Percentiles rank a stretch among this genome's conserved stretches.
These are phyloP conservation scores for Eulemur coronatus DNA, from an alignment of 2,797 vertebrate species.

Conservation along the genomic window DNA sequence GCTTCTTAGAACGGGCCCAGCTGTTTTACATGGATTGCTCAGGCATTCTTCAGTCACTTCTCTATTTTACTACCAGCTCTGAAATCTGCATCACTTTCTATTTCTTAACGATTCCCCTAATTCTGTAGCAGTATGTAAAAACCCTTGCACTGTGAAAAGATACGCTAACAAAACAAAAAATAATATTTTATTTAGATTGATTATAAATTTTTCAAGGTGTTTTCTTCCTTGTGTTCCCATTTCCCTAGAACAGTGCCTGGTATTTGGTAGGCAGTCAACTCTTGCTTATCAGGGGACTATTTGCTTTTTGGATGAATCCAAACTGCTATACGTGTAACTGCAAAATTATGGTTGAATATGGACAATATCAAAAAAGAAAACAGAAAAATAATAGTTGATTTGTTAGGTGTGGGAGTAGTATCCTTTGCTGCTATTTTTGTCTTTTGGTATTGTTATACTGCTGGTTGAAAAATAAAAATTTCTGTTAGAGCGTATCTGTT, in stretches of 20 bases:
- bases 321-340: neutral
- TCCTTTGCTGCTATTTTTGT: neutral
- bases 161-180: neutral
- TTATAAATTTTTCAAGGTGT: neutral
- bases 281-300: neutral
- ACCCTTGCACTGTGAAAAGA: neutral
- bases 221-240: neutral
- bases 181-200: neutral
- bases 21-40: neutral
- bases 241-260: neutral
- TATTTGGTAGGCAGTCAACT: neutral
- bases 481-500: neutral
- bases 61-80: neutral
- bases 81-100: neutral
- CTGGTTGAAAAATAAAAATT: neutral
- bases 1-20: neutral
- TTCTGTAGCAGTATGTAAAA: constrained; percentile 29
- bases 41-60: neutral
- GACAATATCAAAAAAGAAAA: neutral
- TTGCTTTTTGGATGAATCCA: constrained; percentile 9
- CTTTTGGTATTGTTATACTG: neutral
- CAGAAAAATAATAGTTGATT: neutral
- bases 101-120: constrained; percentile 9
- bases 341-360: neutral
- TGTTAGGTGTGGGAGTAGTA: neutral